Evolutionary conservation across 2,888 invertebrate species (phyloP), one percentile per base, ranked within the genome.

Genomic region (Archips xylosteana): DNA sequence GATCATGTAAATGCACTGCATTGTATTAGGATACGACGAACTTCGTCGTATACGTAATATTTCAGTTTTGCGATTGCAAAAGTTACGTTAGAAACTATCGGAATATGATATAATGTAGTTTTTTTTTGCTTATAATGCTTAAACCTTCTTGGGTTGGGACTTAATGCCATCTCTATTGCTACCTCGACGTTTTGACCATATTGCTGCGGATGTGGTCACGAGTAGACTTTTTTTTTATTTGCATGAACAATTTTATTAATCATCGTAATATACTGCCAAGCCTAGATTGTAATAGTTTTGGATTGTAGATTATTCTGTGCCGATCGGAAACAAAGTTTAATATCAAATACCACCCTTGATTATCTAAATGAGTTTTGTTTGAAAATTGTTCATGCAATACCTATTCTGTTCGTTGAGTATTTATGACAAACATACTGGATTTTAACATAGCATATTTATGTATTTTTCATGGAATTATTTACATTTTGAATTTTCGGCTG

Each of bases 1-100:
- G 45, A 68, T 68, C 68, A 68, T 68, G 68, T 68, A 68, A 68
- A 68, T 60, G 15, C 45, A 68, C 34, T 60, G 60, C 47, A 60
- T 60, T 68, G 59, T 68, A 57, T 57, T 57, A 57, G 68, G 59
- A 60, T 60, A 47, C 60, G 4, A 45, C 45, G n/a, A 34, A 68
- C 23, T 23, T 23, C 23, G 23, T 23, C 23, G 23, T 23, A 23
- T 23, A 23, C 23, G 54, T 66, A 66, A 54, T 67, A 45, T 23
- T 57, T 67, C 42, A 23, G 13, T 54, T 45, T 47, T 68, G 59
- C 68, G 34, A 15, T 60, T 47, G 45, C n/a, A 36, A 36, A 65
- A 36, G 51, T 51, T 36, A 9, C 10, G 34, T 5, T 47, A 54
- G 23, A 63, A 57, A 57, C 12, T 4, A 12, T 57, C 10, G 32